Conservation (phyloP, 1,140 invertebrate genomes). For the Lucilia cuprina region DNA sequence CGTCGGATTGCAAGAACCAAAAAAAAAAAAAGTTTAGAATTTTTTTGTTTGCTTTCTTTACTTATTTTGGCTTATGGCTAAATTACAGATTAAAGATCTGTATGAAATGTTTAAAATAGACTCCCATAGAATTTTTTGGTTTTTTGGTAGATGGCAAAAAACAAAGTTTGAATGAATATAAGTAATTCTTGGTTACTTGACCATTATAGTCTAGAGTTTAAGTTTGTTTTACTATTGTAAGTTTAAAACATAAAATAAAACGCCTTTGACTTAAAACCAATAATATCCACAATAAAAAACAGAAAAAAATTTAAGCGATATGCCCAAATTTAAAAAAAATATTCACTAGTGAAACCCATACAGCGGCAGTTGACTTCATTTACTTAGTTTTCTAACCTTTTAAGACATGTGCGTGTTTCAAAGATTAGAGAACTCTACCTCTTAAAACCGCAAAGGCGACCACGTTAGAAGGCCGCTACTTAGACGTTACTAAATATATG, state of each 20-base stretch:
- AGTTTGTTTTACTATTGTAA: not conserved
- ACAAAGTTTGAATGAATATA: not conserved
- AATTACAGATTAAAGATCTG: slow-evolving; percentile 28
- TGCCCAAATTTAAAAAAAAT: not conserved
- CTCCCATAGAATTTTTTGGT: not conserved
- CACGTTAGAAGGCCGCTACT: no score
- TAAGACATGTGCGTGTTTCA: not conserved
- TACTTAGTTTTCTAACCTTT: slow-evolving; percentile 8
- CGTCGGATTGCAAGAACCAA: not conserved
- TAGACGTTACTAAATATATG: not conserved
- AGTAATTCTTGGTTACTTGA: not conserved
- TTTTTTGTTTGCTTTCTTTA: not conserved
- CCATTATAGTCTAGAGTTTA: not conserved
- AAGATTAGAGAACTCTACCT: not conserved
- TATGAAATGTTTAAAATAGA: slow-evolving; percentile 6
- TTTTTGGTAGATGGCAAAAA: not conserved
- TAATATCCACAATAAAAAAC: not conserved
- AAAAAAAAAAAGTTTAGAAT: not conserved
- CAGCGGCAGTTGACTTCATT: not conserved
- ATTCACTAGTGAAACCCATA: not conserved
- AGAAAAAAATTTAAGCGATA: not conserved
- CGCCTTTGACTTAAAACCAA: not conserved
- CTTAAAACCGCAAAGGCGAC: not conserved
- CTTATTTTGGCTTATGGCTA: slow-evolving; percentile 14
- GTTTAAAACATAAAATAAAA: not conserved